Conservation (phyloP, 2,888 invertebrate genomes). For the Oscheius sp. region DNA sequence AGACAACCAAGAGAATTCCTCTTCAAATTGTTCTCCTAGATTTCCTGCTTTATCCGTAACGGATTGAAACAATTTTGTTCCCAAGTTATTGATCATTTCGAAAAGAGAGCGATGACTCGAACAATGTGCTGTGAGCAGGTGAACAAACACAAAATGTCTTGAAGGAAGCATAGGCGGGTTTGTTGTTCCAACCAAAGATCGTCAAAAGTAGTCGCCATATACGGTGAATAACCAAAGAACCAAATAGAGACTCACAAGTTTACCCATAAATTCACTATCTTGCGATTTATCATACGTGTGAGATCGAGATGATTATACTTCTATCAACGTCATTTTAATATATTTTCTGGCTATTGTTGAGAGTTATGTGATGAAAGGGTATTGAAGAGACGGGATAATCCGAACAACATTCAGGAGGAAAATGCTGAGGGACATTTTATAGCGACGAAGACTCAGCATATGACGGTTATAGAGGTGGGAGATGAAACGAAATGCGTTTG, state of each 20-base stretch:
- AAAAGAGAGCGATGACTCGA: neutral
- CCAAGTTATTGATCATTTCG: conserved; percentile 74
- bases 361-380: neutral
- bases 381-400: neutral
- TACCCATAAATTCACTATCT: too few relatives aligned
- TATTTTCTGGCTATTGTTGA: neutral
- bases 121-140: conserved; percentile 14
- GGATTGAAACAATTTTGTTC: conserved; percentile 81
- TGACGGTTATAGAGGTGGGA: neutral
- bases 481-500: neutral
- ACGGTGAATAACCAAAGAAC: too few relatives aligned
- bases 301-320: neutral
- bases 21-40: conserved; percentile 56
- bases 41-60: conserved; percentile 59
- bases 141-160: conserved; percentile 18
- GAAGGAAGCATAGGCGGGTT: too few relatives aligned
- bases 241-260: too few relatives aligned
- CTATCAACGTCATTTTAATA: neutral
- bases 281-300: too few relatives aligned
- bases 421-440: neutral
- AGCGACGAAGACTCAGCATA: neutral
- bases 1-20: conserved; percentile 50
- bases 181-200: too few relatives aligned
- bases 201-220: too few relatives aligned
- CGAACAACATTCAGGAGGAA: too few relatives aligned